Percentiles rank a stretch among this genome's conserved stretches.
These are phyloP conservation scores for Mythimna lalbum DNA, from an alignment of 2,888 invertebrate species.

Conservation along the genomic window DNA sequence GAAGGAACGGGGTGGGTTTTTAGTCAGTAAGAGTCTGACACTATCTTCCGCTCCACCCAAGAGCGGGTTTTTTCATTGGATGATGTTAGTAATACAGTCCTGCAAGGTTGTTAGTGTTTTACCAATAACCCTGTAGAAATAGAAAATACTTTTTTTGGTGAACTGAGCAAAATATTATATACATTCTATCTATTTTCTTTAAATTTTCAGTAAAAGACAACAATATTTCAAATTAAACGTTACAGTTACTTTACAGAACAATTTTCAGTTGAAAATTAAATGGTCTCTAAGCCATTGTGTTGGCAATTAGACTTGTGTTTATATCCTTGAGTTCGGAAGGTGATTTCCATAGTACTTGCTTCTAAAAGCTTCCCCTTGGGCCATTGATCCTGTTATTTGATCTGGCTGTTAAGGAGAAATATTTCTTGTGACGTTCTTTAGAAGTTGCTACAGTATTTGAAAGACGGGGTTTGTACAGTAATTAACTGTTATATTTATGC, in stretches of 20 bases:
- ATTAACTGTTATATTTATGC: no score
- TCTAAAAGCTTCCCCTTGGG: constrained; percentile 50
- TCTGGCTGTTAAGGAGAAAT: constrained; percentile 22
- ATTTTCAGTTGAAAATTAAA: constrained; percentile 30
- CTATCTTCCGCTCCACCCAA: no score
- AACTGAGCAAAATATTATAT: no score
- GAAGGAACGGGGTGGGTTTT: no score
- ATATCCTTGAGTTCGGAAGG: constrained; percentile 45
- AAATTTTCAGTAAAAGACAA: not conserved
- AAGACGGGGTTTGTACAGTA: no score
- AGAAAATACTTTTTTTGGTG: no score
- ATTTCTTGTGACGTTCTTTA: constrained; percentile 14
- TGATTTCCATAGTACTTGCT: constrained; percentile 56
- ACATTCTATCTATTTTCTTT: not conserved
- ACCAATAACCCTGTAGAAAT: no score
- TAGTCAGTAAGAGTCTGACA: no score
- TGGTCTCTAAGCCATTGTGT: constrained; percentile 42
- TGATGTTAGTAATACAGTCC: no score
- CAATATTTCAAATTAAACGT: constrained; percentile 1
- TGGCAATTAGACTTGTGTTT: constrained; percentile 53
- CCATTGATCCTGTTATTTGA: constrained; percentile 48
- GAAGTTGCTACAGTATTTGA: not conserved
- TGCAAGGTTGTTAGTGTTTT: no score
- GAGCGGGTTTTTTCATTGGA: no score
- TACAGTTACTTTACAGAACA: not conserved